Percentiles rank a stretch among this genome's conserved stretches.
These are phyloP conservation scores for Hoplodrina ambigua DNA, from an alignment of 2,888 invertebrate species.

Conservation along the genomic window DNA sequence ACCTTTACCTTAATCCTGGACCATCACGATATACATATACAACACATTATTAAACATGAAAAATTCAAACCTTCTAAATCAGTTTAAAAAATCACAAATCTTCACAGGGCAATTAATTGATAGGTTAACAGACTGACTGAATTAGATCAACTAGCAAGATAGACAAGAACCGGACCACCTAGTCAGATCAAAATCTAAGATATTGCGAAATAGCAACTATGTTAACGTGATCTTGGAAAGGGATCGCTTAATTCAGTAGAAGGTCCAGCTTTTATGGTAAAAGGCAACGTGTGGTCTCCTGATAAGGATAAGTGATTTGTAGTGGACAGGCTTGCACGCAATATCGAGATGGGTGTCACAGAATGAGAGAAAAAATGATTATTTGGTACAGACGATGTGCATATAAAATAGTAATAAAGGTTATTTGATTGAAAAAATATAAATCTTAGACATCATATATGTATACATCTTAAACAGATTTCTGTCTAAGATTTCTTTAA, in stretches of 20 bases:
- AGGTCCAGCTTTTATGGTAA: conserved; percentile 34
- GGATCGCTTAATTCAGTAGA: conserved; percentile 51
- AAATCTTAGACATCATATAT: no score
- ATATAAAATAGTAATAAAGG: no score
- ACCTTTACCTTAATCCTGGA: no score
- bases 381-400: no score
- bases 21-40: no score
- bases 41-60: background rate
- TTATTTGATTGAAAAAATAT: no score
- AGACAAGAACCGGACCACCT: conserved; percentile 56
- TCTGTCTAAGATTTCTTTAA: no score
- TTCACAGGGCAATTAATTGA: conserved; percentile 60
- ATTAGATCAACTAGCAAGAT: conserved; percentile 58
- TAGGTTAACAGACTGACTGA: conserved; percentile 53
- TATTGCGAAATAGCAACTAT: conserved; percentile 55
- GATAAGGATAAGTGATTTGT: conserved; percentile 20
- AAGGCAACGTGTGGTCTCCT: conserved; percentile 30
- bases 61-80: conserved; percentile 17
- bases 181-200: conserved; percentile 61
- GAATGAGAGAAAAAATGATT: no score
- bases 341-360: background rate
- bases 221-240: conserved; percentile 53
- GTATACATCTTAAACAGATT: no score
- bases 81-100: conserved; percentile 45
- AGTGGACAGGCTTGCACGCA: background rate